These are phyloP conservation scores for Drosophila micromelanica DNA, from an alignment of 1,140 invertebrate species.

Conservation along the genomic window DNA sequence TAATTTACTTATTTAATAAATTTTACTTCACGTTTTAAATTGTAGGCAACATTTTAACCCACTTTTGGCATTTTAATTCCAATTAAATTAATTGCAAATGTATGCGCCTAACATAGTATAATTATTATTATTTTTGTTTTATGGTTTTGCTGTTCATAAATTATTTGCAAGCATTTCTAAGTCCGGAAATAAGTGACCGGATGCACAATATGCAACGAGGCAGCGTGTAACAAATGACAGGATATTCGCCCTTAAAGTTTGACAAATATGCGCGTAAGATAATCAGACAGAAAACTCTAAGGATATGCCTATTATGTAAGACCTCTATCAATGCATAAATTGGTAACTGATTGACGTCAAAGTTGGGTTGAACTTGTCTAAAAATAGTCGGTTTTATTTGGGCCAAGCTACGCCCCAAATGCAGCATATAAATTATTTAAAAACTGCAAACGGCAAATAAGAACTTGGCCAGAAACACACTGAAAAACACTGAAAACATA, in stretches of 20 bases:
- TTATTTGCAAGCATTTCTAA: conserved; percentile 48
- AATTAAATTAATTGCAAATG: conserved; percentile 41
- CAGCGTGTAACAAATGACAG: conserved; percentile 51
- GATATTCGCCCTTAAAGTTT: conserved; percentile 3
- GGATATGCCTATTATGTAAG: background rate
- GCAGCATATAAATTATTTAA: conserved; percentile 27
- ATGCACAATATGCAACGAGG: conserved; percentile 34
- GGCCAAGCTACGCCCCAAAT: conserved; percentile 1
- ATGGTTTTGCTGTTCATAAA: conserved; percentile 16
- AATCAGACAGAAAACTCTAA: background rate
- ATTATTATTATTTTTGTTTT: conserved; percentile 55
- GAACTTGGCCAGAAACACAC: conserved; percentile 16
- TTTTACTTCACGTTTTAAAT: background rate
- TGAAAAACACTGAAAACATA: conserved; percentile 23
- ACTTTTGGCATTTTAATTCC: conserved; percentile 25
- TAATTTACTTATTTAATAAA: background rate
- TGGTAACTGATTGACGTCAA: conserved; percentile 21
- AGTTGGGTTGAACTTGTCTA: conserved; percentile 1
- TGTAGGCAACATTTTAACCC: background rate
- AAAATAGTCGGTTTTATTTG: conserved; percentile 32
- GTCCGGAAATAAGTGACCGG: conserved; percentile 35
- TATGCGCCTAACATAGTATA: conserved; percentile 27
- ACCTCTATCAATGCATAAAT: background rate
- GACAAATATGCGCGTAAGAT: background rate
- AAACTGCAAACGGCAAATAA: conserved; percentile 22